Base-by-base conservation (phyloP, 2,113 vertebrate genomes). In the Leiothrix lutea region DNA sequence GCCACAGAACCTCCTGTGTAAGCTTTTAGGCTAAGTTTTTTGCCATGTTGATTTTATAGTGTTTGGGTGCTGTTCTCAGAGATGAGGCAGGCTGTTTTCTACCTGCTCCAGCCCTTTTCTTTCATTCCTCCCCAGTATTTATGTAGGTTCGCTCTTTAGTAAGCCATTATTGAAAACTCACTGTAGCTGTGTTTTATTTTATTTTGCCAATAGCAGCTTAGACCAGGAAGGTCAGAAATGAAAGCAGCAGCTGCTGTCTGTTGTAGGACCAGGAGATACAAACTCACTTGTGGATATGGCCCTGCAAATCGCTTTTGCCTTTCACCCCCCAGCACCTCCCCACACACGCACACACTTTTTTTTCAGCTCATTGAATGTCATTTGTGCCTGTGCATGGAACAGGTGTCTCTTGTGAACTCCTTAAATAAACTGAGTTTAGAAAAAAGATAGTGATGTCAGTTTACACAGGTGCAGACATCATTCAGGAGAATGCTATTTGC, bases 401-500 rank as follows among this genome's bases (percentile, higher is more conserved):
- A 97, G 97, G 96, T 97, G 97, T 95, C 96, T 96, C 95, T 97
- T 92, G 91, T 96, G 96, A 95, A 92, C 95, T 94, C 71, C 89
- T 94, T 96, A 93, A 95, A 97, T 96, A 96, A 97, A 96, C 94
- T 80, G 94, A 56, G 64, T 91, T 87, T 77, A 9, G 22, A 92
- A 94, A 91, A 88, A 90, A 94, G 94, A 91, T 80, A 47, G 72
- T 91, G 90, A 95, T 97, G 96, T 96, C 94, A 93, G 95, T 98
- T 97, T 97, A 95, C 97, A 97, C 97, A 97, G 97, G 97, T 97
- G 97, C 96, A 96, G 94, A 71, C 96, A 95, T 95, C 96, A 96
- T 97, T 97, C 94, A 96, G 93, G 92, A 95, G 97, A 94, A 96
- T 79, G 96, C 86, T 96, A 84, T 97, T 97, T 97, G 97, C 97